Evolutionary conservation across 1,140 invertebrate genomes (phyloP).

Genomic region (Holcopasites calliopsidis): DNA sequence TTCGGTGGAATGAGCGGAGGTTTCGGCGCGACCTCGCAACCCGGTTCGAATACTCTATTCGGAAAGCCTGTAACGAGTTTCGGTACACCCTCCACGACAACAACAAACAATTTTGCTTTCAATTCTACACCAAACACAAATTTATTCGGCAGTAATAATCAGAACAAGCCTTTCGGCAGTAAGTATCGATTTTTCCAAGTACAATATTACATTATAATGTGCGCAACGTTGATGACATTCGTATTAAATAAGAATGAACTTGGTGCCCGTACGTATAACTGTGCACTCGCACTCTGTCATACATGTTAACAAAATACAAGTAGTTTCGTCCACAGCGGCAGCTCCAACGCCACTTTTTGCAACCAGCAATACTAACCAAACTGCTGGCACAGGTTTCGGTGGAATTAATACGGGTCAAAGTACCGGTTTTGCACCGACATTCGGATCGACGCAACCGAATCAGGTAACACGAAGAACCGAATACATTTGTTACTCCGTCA

Average conservation of each 20-base stretch:
- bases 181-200: slow-evolving; percentile 50
- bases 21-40: slow-evolving; percentile 79
- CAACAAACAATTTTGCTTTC: slow-evolving; percentile 82
- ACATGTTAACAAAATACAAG: slow-evolving; percentile 27
- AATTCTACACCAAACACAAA: slow-evolving; percentile 77
- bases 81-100: slow-evolving; percentile 80
- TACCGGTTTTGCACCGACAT: slow-evolving; percentile 73
- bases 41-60: slow-evolving; percentile 76
- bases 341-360: slow-evolving; percentile 74
- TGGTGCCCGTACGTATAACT: too few relatives aligned
- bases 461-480: slow-evolving; percentile 66
- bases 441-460: slow-evolving; percentile 76
- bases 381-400: slow-evolving; percentile 77
- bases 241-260: background rate
- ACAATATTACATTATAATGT: background rate
- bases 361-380: slow-evolving; percentile 65
- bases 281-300: background rate
- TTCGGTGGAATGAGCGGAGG: slow-evolving; percentile 80
- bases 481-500: background rate
- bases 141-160: slow-evolving; percentile 75
- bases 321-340: slow-evolving; percentile 62
- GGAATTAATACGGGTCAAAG: slow-evolving; percentile 71
- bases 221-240: background rate
- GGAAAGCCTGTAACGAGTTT: slow-evolving; percentile 79
- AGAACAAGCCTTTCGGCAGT: slow-evolving; percentile 79